Base-by-base conservation (phyloP, 2,113 vertebrate genomes). In the Sialia sialis region DNA sequence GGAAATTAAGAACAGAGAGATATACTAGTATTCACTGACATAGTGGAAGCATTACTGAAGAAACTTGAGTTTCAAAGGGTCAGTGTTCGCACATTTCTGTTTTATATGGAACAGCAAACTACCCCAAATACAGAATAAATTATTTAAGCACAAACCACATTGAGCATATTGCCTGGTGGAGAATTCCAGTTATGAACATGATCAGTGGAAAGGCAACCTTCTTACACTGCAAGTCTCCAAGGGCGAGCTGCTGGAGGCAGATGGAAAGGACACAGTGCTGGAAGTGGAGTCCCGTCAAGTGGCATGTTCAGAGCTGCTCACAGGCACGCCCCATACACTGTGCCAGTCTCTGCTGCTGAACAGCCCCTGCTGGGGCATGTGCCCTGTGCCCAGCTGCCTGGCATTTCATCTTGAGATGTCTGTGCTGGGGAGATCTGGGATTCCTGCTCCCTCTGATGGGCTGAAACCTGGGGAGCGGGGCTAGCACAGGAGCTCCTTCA, bases 291-390 rank as follows among this genome's bases (percentile, higher is more conserved):
- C 63, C 22, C 19, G 25, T 30, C 32, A n/a, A 54, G 27, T 0
- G 27, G 54, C 39, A 38, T 1, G 17, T 51, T 60, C 63, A 48
- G 64, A 48, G 64, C 30, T 41, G 22, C 29, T 38, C 26, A 11
- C 4, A 3, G 58, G 8, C 52, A 16, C 34, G 54, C 26, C 19
- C 8, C 22, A 6, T 0, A 1, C 0, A 0, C 9, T 20, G 16
- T 19, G 58, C 34, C 3, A 1, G 21, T 11, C 20, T 48, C 7
- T 7, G 70, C 66, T 72, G 48, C 54, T 36, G 30, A 43, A 67
- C 20, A 58, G 12, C 43, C 16, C 16, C 41, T 48, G 21, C 63
- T 55, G 44, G 1, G 2, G 59, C 0, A 0, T 3, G 10, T 18
- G 9, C 29, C 26, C 59, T 3, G 1, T 25, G 46, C 41, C 0